Evolutionary conservation across 2,113 vertebrate species (phyloP), one percentile per base, ranked within the genome.

Genomic region (Podocnemis expansa): DNA sequence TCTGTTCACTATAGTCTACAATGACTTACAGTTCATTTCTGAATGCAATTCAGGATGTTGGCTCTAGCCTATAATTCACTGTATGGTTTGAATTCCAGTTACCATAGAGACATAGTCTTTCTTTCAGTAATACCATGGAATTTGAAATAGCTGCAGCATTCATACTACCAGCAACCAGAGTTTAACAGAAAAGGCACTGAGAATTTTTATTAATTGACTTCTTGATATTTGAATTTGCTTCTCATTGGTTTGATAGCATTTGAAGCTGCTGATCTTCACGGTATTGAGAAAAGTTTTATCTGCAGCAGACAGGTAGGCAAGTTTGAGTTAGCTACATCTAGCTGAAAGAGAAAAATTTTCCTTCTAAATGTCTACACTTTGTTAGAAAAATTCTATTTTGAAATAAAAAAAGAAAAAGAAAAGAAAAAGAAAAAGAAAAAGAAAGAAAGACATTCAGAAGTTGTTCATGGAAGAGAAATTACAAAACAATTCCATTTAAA

Each of bases 41-140:
- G 3, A 75, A 85, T 78, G n/a, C 4, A 82, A 79, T 49, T 75
- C 55, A 90, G 85, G 78, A 0, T 5, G 2, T 11, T 83, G 70
- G 51, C 22, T 43, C 55, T 1, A 58, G 6, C 43, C 34, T 2
- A 0, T 8, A 8, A 54, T 47, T n/a, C 16, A 43, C 1, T 10
- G 41, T 19, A 47, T 34, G 2, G 13, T 58, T 22, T 29, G 75
- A 4, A 14, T 41, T 43, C 49, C 81, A 2, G 24, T 75, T 67
- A 83, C 5, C 45, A 67, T 31, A 25, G 6, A 78, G 21, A 16
- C 41, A 52, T 0, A 2, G 80, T 85, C 58, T 11, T 9, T 85
- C 5, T 2, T 63, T 16, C 41, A 29, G 5, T 29, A 12, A 43
- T 45, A 38, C 38, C 27, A 6, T 43, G 24, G 70, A 43, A 75